phyloP scores from a whole-genome alignment of 2,888 invertebrate species.

The Celastrina argiolus region DNA sequence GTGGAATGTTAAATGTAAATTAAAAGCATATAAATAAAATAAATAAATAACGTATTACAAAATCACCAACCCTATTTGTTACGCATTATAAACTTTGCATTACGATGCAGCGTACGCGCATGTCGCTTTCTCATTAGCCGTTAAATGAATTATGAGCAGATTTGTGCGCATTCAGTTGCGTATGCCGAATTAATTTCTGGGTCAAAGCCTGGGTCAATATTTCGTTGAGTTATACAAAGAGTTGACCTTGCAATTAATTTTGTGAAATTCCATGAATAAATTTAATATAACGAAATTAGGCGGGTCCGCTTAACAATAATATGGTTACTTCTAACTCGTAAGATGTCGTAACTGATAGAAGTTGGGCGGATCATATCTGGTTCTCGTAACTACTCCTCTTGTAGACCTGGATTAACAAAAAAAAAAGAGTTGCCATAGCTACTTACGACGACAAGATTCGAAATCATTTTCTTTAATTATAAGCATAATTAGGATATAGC shows the following conservation, averaged over 20 bases:
- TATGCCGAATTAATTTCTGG: conserved; percentile 28
- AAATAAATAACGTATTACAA: not conserved
- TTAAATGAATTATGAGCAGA: conserved; percentile 27
- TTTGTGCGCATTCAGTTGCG: conserved; percentile 19
- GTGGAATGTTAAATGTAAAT: not conserved
- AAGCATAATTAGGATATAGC: too few species aligned
- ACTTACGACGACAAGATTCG: too few species aligned
- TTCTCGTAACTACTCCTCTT: too few species aligned
- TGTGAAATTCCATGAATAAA: not conserved
- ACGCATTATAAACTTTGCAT: conserved; percentile 13
- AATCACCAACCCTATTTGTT: conserved; percentile 4
- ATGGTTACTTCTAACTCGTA: too few species aligned
- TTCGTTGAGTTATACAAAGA: conserved; percentile 7
- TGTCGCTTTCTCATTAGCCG: conserved; percentile 25
- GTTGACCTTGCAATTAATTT: not conserved
- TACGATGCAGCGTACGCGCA: conserved; percentile 17
- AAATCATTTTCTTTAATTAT: too few species aligned
- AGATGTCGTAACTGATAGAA: too few species aligned
- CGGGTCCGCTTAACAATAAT: not conserved
- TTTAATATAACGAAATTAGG: not conserved
- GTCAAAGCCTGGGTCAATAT: conserved; percentile 28
- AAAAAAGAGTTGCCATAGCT: too few species aligned
- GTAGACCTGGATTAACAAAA: too few species aligned
- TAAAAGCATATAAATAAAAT: not conserved
- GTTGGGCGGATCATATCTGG: too few species aligned